Evolutionary conservation across 2,888 invertebrate genomes (phyloP).

Genomic region (Noctua fimbriata): DNA sequence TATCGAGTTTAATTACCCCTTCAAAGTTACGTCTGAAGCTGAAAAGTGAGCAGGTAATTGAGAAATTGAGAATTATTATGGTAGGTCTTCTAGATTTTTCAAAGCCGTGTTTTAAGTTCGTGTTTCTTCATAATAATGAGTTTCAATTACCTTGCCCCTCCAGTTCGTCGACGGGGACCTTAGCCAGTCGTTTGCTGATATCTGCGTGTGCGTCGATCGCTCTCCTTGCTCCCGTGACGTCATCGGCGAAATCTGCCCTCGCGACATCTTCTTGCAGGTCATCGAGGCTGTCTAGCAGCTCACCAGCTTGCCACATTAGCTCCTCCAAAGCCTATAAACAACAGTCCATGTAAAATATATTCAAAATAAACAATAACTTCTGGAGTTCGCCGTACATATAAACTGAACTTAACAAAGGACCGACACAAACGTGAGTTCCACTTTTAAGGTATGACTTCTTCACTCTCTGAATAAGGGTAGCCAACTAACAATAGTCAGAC

Average conservation of each 20-base stretch:
- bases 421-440: constrained; percentile 7
- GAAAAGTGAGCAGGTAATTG: constrained; percentile 34
- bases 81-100: not conserved
- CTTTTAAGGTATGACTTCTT: constrained; percentile 46
- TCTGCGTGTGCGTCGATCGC: constrained; percentile 98
- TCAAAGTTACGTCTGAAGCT: constrained; percentile 75
- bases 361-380: not conserved
- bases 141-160: constrained; percentile 94
- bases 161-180: constrained; percentile 98
- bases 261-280: constrained; percentile 98
- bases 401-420: constrained; percentile 6
- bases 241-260: constrained; percentile 98
- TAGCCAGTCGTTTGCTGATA: constrained; percentile 97
- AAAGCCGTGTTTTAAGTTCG: not conserved
- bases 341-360: constrained; percentile 2
- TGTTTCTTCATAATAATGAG: constrained; percentile 1
- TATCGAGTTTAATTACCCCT: constrained; percentile 36
- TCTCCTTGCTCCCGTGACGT: constrained; percentile 97
- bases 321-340: constrained; percentile 95
- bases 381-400: not conserved
- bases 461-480: constrained; percentile 62
- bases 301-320: constrained; percentile 98
- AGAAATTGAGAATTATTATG: constrained; percentile 17
- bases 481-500: constrained; percentile 62
- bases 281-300: constrained; percentile 97